Percentiles rank a stretch among this genome's conserved stretches.
Evolutionary conservation across 1,140 invertebrate species (phyloP).

Genomic region (Lutraria rhynchaena): DNA sequence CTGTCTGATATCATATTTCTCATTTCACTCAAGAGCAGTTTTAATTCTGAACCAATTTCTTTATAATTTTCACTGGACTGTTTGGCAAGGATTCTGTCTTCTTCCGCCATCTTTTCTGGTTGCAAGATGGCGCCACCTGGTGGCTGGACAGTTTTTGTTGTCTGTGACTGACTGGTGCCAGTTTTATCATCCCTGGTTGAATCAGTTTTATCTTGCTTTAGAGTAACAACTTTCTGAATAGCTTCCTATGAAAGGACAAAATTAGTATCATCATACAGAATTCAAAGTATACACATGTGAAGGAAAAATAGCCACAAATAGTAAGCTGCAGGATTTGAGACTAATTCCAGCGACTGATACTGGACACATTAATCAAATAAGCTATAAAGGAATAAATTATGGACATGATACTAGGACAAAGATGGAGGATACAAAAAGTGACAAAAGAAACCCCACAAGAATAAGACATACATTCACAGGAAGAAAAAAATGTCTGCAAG

Average conservation of each 20-base stretch:
- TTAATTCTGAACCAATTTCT: conserved; percentile 56
- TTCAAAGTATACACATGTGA: too few species aligned
- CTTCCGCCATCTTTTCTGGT: conserved; percentile 39
- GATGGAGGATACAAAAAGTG: too few species aligned
- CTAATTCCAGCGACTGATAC: too few species aligned
- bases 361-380: too few species aligned
- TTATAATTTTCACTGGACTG: conserved; percentile 54
- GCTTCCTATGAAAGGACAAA: conserved; percentile 53
- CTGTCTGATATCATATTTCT: conserved; percentile 39
- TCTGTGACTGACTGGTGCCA: conserved; percentile 21
- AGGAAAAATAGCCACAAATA: too few species aligned
- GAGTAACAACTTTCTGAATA: conserved; percentile 22
- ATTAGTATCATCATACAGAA: too few species aligned
- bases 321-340: too few species aligned
- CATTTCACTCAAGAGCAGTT: conserved; percentile 41
- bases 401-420: too few species aligned
- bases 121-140: not conserved
- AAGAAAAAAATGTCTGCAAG: too few species aligned
- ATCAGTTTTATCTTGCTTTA: not conserved
- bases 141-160: not conserved
- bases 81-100: conserved; percentile 33
- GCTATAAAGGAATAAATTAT: too few species aligned
- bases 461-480: too few species aligned
- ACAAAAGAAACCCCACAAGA: too few species aligned
- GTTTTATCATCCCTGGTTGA: not conserved